These are phyloP conservation scores for Varecia variegata DNA, from an alignment of 2,797 vertebrate species.

Conservation along the genomic window DNA sequence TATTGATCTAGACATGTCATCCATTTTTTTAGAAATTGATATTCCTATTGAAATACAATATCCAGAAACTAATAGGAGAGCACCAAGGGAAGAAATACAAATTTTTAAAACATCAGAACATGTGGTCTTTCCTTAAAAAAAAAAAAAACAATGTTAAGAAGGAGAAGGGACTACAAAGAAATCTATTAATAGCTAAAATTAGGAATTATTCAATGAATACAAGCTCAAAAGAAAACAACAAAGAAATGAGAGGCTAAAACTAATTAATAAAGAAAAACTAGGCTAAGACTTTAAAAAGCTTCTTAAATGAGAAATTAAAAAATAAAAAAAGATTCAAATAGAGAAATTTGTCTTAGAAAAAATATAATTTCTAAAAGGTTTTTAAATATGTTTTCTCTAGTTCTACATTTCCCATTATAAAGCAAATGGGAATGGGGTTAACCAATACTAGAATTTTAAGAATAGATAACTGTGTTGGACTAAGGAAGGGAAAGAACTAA, in stretches of 20 bases:
- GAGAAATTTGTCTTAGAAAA: neutral
- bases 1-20: neutral
- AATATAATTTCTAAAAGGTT: neutral
- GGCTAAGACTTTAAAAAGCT: neutral
- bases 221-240: neutral
- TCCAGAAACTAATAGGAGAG: neutral
- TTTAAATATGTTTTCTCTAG: neutral
- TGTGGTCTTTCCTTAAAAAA: neutral
- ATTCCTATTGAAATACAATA: neutral
- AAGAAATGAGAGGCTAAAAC: conserved; percentile 4
- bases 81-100: neutral
- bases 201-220: neutral
- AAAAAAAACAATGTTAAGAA: neutral
- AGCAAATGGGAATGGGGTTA: neutral
- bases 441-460: neutral
- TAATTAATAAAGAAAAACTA: neutral
- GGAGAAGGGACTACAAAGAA: neutral
- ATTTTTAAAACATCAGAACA: neutral
- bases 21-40: neutral
- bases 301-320: conserved; percentile 5
- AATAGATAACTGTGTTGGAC: neutral
- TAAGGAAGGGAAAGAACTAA: conserved; percentile 15
- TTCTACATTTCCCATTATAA: conserved; percentile 24
- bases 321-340: neutral
- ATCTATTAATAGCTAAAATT: neutral